Evolutionary conservation across 2,113 vertebrate genomes (phyloP).

Genomic region (Chauna torquata): DNA sequence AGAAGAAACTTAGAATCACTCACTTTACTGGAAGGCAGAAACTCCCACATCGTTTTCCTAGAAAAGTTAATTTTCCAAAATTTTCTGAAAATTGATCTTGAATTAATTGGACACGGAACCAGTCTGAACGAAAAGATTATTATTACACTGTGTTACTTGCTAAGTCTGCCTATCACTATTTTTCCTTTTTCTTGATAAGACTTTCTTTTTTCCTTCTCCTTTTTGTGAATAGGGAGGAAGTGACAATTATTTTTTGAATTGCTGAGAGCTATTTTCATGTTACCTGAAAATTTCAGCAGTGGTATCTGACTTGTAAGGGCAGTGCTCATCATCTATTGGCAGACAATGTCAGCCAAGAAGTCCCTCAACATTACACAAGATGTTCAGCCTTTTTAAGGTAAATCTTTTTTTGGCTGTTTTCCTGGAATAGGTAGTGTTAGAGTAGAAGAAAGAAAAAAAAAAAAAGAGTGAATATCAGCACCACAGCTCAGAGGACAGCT

Average conservation of each 20-base stretch:
- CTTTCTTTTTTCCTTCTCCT: background rate
- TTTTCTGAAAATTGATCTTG: background rate
- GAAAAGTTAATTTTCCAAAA: background rate
- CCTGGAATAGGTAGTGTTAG: background rate
- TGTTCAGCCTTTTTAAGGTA: conserved; percentile 6
- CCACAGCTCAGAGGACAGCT: background rate
- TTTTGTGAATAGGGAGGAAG: background rate
- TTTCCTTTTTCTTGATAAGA: background rate
- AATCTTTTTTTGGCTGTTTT: background rate
- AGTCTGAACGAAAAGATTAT: background rate
- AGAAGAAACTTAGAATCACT: background rate
- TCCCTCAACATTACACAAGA: background rate
- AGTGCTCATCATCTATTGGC: conserved; percentile 1
- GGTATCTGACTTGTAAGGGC: background rate
- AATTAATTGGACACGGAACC: background rate
- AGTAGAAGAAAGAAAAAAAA: background rate
- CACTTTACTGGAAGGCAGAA: background rate
- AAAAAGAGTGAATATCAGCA: background rate
- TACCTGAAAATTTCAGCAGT: conserved; percentile 19
- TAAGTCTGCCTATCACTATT: background rate
- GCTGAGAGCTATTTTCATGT: conserved; percentile 1
- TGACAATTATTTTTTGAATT: conserved; percentile 61
- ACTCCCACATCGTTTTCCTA: background rate
- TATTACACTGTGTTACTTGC: background rate
- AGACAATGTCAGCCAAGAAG: background rate